phyloP scores from a whole-genome alignment of 2,888 invertebrate species.

The Iselma pallidipennis region DNA sequence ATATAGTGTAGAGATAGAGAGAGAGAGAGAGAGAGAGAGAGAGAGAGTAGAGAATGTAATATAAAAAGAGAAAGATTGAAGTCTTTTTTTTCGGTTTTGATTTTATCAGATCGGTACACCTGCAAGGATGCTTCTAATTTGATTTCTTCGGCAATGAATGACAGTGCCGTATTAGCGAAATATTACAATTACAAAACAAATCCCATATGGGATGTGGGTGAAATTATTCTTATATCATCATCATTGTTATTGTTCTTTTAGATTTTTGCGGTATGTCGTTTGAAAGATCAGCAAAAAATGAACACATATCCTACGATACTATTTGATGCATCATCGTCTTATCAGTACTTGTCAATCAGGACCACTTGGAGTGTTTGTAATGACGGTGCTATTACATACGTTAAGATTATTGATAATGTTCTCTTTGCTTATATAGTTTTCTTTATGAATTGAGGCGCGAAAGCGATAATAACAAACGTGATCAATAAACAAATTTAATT shows the following conservation, averaged over 20 bases:
- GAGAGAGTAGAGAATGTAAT: no score
- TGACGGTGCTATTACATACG: conserved; percentile 38
- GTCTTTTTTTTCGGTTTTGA: background rate
- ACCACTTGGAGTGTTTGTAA: conserved; percentile 36
- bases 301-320: no score
- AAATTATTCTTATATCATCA: no score
- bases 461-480: background rate
- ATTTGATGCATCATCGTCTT: conserved; percentile 14
- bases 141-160: no score
- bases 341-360: conserved; percentile 34
- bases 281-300: background rate
- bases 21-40: no score
- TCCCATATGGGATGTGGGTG: background rate
- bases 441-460: background rate
- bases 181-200: background rate
- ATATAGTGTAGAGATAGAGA: no score
- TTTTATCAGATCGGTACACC: background rate
- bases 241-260: background rate
- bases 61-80: background rate
- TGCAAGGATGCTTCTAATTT: background rate
- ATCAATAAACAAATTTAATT: background rate
- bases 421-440: conserved; percentile 30
- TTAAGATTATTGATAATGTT: conserved; percentile 35
- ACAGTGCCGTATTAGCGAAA: no score
- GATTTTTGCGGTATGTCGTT: no score